phyloP scores from a whole-genome alignment of 2,113 vertebrate genomes.

The Chunga burmeisteri region DNA sequence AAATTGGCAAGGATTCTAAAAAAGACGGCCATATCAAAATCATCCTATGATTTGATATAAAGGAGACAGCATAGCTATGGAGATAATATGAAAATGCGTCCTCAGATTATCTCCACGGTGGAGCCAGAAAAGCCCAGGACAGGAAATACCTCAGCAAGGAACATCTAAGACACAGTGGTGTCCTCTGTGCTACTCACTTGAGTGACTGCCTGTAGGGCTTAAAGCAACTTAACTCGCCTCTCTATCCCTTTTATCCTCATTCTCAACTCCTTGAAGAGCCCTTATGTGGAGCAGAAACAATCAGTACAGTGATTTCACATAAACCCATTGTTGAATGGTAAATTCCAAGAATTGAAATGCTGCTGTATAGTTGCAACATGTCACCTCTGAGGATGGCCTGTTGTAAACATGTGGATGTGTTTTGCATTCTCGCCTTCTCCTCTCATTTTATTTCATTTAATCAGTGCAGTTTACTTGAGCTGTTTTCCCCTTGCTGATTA shows the following conservation, averaged over 20 bases:
- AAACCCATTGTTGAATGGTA: background rate
- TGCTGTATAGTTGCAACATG: background rate
- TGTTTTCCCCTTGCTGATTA: constrained; percentile 44
- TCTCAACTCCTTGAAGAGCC: background rate
- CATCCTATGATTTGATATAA: background rate
- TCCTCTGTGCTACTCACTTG: background rate
- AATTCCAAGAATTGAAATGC: background rate
- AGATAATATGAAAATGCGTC: background rate
- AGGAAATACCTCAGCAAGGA: background rate
- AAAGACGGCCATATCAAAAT: background rate
- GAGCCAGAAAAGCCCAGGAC: background rate
- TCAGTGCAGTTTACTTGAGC: constrained; percentile 37
- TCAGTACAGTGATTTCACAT: background rate
- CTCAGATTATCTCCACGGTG: background rate
- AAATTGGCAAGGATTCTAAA: background rate
- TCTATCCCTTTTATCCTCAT: background rate
- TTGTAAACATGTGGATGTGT: constrained; percentile 16
- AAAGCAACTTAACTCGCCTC: background rate
- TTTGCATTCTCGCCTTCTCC: constrained; percentile 52
- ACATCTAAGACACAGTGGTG: background rate
- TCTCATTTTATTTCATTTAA: constrained; percentile 46
- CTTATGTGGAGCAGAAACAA: background rate
- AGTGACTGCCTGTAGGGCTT: background rate
- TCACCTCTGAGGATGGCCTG: constrained; percentile 1
- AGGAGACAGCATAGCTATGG: background rate